Percentiles rank a stretch among this genome's conserved stretches.
Evolutionary conservation across 1,140 invertebrate genomes (phyloP).

Genomic region (Drosophila ercepeae): DNA sequence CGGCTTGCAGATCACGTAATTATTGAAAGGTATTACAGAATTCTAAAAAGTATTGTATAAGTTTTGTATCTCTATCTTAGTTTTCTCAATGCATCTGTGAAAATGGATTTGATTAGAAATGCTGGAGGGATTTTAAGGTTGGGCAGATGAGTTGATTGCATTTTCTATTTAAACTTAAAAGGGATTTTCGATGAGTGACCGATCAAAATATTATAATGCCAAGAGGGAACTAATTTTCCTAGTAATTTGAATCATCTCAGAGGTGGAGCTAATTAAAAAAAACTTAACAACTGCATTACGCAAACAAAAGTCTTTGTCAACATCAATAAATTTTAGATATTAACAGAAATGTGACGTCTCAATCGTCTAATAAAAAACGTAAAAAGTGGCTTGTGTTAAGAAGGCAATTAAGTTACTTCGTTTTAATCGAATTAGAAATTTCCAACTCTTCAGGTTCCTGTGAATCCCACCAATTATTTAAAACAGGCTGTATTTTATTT

Average conservation of each 20-base stretch:
- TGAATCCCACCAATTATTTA: background rate
- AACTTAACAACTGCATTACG: background rate
- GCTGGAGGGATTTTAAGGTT: background rate
- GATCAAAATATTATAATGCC: background rate
- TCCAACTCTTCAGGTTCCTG: background rate
- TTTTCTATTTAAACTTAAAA: background rate
- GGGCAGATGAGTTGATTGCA: background rate
- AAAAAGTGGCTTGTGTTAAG: background rate
- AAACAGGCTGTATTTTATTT: background rate
- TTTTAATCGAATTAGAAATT: background rate
- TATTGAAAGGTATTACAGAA: background rate
- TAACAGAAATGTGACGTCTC: background rate
- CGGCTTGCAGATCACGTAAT: constrained; percentile 5
- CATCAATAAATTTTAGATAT: background rate
- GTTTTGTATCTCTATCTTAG: background rate
- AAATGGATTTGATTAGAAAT: background rate
- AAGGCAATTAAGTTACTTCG: background rate
- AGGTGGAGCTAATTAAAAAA: background rate
- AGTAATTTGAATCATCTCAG: background rate
- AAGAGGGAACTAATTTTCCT: background rate
- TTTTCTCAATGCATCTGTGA: background rate
- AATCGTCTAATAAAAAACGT: background rate
- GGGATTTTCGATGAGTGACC: background rate
- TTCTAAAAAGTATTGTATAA: background rate
- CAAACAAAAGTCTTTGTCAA: background rate